Percentiles rank a stretch among this genome's conserved stretches.
These are phyloP conservation scores for Acestrorhynchus altus DNA, from an alignment of 2,797 vertebrate species.

Conservation along the genomic window DNA sequence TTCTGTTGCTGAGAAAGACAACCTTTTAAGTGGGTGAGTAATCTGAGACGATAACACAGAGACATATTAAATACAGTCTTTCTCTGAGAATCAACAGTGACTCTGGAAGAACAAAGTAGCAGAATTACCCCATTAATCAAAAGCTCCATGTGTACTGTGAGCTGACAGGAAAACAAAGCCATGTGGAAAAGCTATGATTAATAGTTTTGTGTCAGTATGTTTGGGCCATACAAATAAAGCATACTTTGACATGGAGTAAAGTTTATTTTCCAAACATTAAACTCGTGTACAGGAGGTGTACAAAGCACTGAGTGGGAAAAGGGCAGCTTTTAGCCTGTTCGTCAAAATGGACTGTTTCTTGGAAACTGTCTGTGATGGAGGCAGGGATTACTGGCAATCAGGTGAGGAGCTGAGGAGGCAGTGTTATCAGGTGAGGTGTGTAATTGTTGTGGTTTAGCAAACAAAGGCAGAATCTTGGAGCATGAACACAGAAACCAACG, in stretches of 20 bases:
- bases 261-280: background rate
- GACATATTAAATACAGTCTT: conserved; percentile 5
- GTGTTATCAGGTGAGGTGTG: conserved; percentile 20
- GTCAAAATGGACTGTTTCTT: background rate
- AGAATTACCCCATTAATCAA: conserved; percentile 29
- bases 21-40: conserved; percentile 24
- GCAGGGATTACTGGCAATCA: conserved; percentile 26
- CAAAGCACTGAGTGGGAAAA: background rate
- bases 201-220: background rate
- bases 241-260: background rate
- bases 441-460: conserved; percentile 31
- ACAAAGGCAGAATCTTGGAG: background rate
- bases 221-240: background rate
- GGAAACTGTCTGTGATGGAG: conserved; percentile 2
- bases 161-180: conserved; percentile 10
- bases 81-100: conserved; percentile 33
- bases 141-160: conserved; percentile 1
- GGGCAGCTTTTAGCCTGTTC: background rate
- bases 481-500: background rate
- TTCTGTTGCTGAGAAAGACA: conserved; percentile 14
- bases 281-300: background rate
- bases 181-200: background rate
- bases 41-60: conserved; percentile 31
- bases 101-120: background rate
- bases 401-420: background rate